Percentiles rank a stretch among this genome's conserved stretches.
Evolutionary conservation across 1,140 invertebrate genomes (phyloP).

Genomic region (Polyergus mexicanus): DNA sequence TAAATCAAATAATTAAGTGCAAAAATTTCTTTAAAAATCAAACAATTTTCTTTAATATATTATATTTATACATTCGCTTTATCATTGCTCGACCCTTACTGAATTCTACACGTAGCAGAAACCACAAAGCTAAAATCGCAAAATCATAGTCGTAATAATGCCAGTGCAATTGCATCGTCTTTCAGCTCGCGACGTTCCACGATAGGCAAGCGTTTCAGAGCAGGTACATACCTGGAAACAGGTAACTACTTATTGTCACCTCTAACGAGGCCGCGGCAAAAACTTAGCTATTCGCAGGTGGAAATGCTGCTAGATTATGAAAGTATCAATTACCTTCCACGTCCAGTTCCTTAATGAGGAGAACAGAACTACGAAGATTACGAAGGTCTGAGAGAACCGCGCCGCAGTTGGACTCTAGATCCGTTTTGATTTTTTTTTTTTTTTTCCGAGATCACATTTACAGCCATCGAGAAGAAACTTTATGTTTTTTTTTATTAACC

Average conservation of each 20-base stretch:
- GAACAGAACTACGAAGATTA: slow-evolving; percentile 74
- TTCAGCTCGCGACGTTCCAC: slow-evolving; percentile 61
- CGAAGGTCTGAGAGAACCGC: slow-evolving; percentile 55
- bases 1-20: neutral
- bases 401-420: slow-evolving; percentile 63
- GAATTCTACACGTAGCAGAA: slow-evolving; percentile 36
- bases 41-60: neutral
- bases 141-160: slow-evolving; percentile 56
- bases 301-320: slow-evolving; percentile 84
- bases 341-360: slow-evolving; percentile 83
- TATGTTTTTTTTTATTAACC: neutral
- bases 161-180: slow-evolving; percentile 37
- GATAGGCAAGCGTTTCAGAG: slow-evolving; percentile 55
- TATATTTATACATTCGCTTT: slow-evolving; percentile 27
- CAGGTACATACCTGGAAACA: slow-evolving; percentile 81
- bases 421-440: slow-evolving; percentile 69
- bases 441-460: slow-evolving; percentile 32
- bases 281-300: slow-evolving; percentile 82
- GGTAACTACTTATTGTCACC: slow-evolving; percentile 85
- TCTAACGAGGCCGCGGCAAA: slow-evolving; percentile 82
- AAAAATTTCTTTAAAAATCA: neutral
- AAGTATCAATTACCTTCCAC: slow-evolving; percentile 85
- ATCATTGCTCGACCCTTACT: neutral
- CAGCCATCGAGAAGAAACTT: slow-evolving; percentile 1
- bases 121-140: slow-evolving; percentile 13